Base-by-base conservation (phyloP, 92 coral and sea anemone genomes). In the Paramuricea clavata region DNA sequence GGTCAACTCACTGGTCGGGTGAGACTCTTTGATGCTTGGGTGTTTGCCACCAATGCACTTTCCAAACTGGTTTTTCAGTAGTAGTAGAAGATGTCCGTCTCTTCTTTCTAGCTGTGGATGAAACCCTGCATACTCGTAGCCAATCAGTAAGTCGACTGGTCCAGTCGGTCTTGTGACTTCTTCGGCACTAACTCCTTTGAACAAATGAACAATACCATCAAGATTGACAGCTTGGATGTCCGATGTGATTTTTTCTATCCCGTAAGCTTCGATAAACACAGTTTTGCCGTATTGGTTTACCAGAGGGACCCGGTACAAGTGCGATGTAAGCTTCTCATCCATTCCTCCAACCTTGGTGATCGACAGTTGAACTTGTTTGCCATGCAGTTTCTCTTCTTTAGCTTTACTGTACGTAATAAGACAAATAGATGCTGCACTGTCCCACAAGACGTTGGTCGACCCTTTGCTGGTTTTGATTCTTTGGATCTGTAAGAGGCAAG, bases 211-310 rank as follows among this genome's bases (percentile, higher is more conserved):
- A 22, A 60, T 11, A 5, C 31, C 31, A 60, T 60, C 68, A 60
- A 60, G 31, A 60, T 89, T 67, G 26, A 89, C 73, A 19, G 36
- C 68, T 42, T 92, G 88, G 62, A 89, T 81, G 56, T 86, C 93
- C 13, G 93, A 88, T 54, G 90, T 92, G 62, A 85, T 88, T 69
- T 65, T 83, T 2, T 89, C 78, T 56, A 89, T 86, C 26, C 89
- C 89, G 57, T 82, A 89, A 10, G 81, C 93, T 69, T 89, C 61
- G 43, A 92, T 60, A 12, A 75, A 52, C 41, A 92, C 71, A 57
- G 76, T 49, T 49, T 74, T 76, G 33, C 68, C 68, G 32, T 60
- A 60, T 26, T 60, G 34, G 3, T 22, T 60, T 22, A 60, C 12
- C 30, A 60, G 68, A 26, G 68, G 68, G 68, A 60, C 11, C 11